Evolutionary conservation across 2,888 invertebrate genomes (phyloP), one percentile per base, ranked within the genome.

Genomic region (Siphlonurus alternatus): DNA sequence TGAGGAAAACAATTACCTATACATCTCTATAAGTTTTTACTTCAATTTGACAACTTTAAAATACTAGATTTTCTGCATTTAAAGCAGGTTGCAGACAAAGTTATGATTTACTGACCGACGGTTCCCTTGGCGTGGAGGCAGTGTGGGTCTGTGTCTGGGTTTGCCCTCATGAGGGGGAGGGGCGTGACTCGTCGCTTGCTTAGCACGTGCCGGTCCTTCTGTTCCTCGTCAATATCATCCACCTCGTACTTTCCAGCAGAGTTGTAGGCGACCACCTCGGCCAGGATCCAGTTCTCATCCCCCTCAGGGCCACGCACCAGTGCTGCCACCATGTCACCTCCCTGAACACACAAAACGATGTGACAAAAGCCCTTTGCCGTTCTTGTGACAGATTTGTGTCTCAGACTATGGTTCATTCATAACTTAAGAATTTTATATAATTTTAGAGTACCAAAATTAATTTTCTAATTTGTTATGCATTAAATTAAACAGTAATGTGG

Each of bases 321-420:
- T 0, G 98, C 98, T 0, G 98, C 98, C 0, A 98, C 98, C 80
- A 96, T 93, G 75, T 97, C 96, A 1, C 96, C 94, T 24, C 87
- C 83, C 78, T 90, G 79, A 70, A 66, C 74, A 73, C 66, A 53
- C 23, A 23, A 20, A n/a, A n/a, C n/a, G n/a, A n/a, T n/a, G n/a
- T n/a, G n/a, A n/a, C 20, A 7, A 7, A 59, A 2, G 23, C 15
- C 2, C 1, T 10, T 56, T 7, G 23, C 7, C 3, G 2, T 5
- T n/a, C n/a, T n/a, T n/a, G n/a, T n/a, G n/a, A n/a, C n/a, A n/a
- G n/a, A n/a, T n/a, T n/a, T n/a, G n/a, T n/a, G n/a, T n/a, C n/a
- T n/a, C n/a, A n/a, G n/a, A n/a, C n/a, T n/a, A n/a, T n/a, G n/a
- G n/a, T n/a, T n/a, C n/a, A n/a, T n/a, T n/a, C n/a, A n/a, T n/a